Evolutionary conservation across 1,140 invertebrate genomes (phyloP).

Genomic region (Zaprionus capensis): DNA sequence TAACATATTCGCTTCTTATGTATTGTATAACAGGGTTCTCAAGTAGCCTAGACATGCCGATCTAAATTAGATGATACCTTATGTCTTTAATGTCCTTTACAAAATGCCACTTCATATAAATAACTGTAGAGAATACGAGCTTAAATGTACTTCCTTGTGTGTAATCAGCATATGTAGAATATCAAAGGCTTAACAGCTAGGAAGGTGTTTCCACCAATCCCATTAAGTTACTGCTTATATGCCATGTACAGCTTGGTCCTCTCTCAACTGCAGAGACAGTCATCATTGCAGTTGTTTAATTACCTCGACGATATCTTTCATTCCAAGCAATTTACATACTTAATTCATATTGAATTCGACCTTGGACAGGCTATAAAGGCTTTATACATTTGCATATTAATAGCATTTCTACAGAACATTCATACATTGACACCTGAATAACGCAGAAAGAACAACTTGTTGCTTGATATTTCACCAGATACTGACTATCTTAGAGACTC

Average conservation of each 20-base stretch:
- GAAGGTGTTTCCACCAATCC: too few relatives aligned
- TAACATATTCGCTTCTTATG: constrained; percentile 22
- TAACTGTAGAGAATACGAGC: neutral
- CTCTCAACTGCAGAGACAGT: neutral
- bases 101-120: neutral
- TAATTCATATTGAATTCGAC: neutral
- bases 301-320: neutral
- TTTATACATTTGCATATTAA: neutral
- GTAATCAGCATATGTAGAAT: too few relatives aligned
- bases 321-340: neutral
- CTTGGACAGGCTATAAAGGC: neutral
- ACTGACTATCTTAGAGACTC: neutral
- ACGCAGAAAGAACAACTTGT: neutral
- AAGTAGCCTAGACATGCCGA: neutral
- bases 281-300: neutral
- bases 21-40: constrained; percentile 10
- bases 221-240: too few relatives aligned
- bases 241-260: too few relatives aligned
- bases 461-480: neutral
- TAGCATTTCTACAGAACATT: neutral
- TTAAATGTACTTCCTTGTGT: neutral
- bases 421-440: neutral
- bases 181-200: too few relatives aligned
- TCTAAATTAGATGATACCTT: neutral
- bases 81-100: neutral